These are phyloP conservation scores for Columbina picui DNA, from an alignment of 2,113 vertebrate species.

Conservation along the genomic window DNA sequence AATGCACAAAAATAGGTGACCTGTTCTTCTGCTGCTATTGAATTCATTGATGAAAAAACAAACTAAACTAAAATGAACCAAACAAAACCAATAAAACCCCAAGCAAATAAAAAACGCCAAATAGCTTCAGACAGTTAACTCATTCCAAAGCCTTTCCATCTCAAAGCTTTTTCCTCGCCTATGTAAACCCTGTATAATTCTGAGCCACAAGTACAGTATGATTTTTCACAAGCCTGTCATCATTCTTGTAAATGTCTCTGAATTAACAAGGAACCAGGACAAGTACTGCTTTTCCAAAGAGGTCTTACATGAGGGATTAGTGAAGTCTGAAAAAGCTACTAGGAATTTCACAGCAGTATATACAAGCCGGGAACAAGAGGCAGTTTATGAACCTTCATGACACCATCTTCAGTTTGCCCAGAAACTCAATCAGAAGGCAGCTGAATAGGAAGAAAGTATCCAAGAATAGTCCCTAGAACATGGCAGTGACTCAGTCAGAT, in stretches of 20 bases:
- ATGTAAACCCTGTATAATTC: neutral
- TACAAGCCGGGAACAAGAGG: neutral
- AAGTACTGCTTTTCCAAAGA: neutral
- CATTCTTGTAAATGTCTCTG: neutral
- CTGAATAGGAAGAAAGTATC: neutral
- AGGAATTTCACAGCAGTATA: neutral
- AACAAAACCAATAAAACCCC: neutral
- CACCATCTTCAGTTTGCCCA: neutral
- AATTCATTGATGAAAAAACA: neutral
- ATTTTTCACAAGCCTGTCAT: neutral
- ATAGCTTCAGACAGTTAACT: neutral
- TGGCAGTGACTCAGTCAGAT: neutral
- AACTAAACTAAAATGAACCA: neutral
- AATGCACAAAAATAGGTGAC: neutral
- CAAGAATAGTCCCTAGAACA: neutral
- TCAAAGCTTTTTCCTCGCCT: neutral
- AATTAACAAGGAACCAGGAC: neutral
- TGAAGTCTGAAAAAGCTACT: neutral
- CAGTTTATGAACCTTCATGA: neutral
- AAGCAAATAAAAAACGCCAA: too few relatives aligned
- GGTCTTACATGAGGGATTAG: neutral
- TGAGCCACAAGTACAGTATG: neutral
- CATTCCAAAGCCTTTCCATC: neutral
- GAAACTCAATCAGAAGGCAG: neutral
- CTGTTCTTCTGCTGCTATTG: neutral